A percentile compares a stretch with the other conserved stretches of the same genome.
Evolutionary conservation across 2,113 vertebrate species (phyloP).

Genomic region (Elachura formosa): DNA sequence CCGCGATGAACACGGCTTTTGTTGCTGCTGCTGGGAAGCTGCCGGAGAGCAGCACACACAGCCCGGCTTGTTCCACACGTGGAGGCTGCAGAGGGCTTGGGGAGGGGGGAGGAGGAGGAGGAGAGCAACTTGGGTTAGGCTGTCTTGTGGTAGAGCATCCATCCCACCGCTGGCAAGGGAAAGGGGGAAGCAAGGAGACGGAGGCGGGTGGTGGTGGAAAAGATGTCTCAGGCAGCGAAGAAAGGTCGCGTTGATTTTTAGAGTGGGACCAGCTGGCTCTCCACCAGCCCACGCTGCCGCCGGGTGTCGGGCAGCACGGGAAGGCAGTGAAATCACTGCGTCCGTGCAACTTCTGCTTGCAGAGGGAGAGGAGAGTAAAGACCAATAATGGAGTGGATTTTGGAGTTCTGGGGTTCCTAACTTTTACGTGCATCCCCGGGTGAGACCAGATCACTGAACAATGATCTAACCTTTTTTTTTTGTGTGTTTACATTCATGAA

Average conservation of each 20-base stretch:
- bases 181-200: neutral
- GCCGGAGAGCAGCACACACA: conserved; percentile 64
- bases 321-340: neutral
- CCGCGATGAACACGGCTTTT: conserved; percentile 68
- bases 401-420: neutral
- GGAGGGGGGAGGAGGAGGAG: neutral
- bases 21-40: conserved; percentile 64
- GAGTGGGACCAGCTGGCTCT: neutral
- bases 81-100: neutral
- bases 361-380: neutral
- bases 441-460: neutral
- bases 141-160: neutral
- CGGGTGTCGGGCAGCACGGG: neutral
- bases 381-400: neutral
- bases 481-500: neutral
- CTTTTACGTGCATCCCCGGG: rapidly evolving
- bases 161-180: neutral
- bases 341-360: neutral
- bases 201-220: neutral
- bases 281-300: neutral
- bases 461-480: neutral
- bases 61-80: conserved; percentile 53
- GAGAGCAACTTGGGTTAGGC: neutral
- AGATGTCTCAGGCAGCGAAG: conserved; percentile 16
- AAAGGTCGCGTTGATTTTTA: conserved; percentile 25